These are phyloP conservation scores for Apamea crenata DNA, from an alignment of 2,888 invertebrate genomes.

Conservation along the genomic window DNA sequence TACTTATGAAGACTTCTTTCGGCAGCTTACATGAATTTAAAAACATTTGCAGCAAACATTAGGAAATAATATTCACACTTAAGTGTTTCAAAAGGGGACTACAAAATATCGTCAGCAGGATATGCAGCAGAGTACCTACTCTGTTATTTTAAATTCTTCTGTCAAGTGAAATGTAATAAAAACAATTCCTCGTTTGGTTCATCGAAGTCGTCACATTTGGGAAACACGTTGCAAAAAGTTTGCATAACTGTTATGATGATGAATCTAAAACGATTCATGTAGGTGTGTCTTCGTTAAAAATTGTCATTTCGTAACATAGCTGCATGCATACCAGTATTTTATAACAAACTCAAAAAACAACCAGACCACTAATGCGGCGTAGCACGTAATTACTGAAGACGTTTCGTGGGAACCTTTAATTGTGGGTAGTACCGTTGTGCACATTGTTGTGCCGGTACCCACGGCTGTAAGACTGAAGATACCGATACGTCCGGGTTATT, in stretches of 20 bases:
- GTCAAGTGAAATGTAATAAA: not conserved
- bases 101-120: too few species aligned
- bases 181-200: not conserved
- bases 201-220: not conserved
- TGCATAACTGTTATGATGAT: not conserved
- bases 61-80: not conserved
- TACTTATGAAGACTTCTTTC: not conserved
- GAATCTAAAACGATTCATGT: not conserved
- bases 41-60: not conserved
- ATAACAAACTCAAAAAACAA: slow-evolving; percentile 42
- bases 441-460: slow-evolving; percentile 61
- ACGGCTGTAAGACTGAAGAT: slow-evolving; percentile 53
- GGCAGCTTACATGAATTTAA: not conserved
- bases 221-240: not conserved
- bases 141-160: not conserved
- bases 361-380: slow-evolving; percentile 52
- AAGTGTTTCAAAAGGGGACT: not conserved
- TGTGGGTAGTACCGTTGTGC: slow-evolving; percentile 59
- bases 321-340: slow-evolving; percentile 24
- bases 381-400: slow-evolving; percentile 56
- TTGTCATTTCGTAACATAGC: not conserved
- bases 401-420: slow-evolving; percentile 63
- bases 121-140: not conserved
- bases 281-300: not conserved
- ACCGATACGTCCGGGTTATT: slow-evolving; percentile 53